A percentile compares a stretch with the other conserved stretches of the same genome.
phyloP scores from a whole-genome alignment of 2,113 vertebrate genomes.

The Pagrus major region DNA sequence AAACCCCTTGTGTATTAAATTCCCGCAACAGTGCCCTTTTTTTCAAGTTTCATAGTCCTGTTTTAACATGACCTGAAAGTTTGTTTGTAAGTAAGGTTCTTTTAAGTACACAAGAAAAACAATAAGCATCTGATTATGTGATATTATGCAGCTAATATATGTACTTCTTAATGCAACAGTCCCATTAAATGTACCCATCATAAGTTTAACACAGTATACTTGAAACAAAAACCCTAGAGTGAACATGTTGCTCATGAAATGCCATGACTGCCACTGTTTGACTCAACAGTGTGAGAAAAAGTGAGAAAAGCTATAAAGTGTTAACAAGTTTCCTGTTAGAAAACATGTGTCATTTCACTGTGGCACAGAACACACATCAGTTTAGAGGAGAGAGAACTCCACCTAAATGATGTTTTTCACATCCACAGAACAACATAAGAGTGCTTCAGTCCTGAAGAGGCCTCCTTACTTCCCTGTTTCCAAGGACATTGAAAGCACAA shows the following conservation, averaged over 20 bases:
- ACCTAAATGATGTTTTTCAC: slow-evolving; percentile 11
- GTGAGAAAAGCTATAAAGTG: neutral
- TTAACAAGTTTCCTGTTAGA: neutral
- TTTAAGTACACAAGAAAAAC: neutral
- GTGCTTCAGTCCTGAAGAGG: slow-evolving; percentile 1
- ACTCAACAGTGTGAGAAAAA: neutral
- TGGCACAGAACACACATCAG: neutral
- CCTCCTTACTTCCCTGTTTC: slow-evolving; percentile 2
- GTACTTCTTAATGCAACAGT: neutral
- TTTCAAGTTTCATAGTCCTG: neutral
- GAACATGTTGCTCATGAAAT: neutral
- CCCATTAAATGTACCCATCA: neutral
- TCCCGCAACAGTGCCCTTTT: too few species aligned
- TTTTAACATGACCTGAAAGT: neutral
- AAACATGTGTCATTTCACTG: neutral
- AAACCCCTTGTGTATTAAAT: neutral
- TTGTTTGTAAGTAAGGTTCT: neutral
- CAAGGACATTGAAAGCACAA: neutral
- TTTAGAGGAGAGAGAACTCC: neutral
- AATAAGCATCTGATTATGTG: too few species aligned
- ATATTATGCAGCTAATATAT: too few species aligned
- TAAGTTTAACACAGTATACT: neutral
- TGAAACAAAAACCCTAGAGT: neutral
- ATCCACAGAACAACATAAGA: neutral
- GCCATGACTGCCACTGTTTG: neutral